A percentile compares a stretch with the other conserved stretches of the same genome.
These are phyloP conservation scores for Mionectes macconnelli DNA, from an alignment of 2,113 vertebrate genomes.

Conservation along the genomic window DNA sequence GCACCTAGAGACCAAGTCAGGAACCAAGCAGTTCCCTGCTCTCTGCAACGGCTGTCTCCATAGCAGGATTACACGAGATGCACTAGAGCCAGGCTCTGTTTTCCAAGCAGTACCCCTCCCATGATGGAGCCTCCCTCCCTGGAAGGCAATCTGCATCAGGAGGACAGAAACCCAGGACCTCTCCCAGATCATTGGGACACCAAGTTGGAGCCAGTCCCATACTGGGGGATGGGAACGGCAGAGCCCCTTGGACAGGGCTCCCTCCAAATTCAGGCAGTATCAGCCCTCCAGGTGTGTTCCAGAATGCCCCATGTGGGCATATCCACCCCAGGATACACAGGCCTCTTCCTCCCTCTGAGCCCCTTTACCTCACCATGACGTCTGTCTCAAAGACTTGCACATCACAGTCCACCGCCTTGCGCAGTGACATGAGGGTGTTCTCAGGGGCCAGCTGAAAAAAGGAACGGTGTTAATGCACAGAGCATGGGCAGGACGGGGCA, in stretches of 20 bases:
- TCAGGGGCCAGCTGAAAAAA: conserved; percentile 87
- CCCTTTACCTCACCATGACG: conserved; percentile 86
- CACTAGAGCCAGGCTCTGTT: not conserved
- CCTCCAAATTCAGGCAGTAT: not conserved
- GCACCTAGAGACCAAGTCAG: not conserved
- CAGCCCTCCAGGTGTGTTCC: not conserved
- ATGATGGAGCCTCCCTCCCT: not conserved
- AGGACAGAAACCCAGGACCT: not conserved
- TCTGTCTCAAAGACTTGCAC: conserved; percentile 89
- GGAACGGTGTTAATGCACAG: not conserved
- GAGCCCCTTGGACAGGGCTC: not conserved
- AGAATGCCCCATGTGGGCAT: not conserved
- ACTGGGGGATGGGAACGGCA: not conserved
- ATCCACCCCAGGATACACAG: not conserved
- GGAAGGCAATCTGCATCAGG: not conserved
- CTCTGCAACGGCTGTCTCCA: not conserved
- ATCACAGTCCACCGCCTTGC: conserved; percentile 76
- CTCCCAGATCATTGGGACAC: not conserved
- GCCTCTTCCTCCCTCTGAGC: not conserved
- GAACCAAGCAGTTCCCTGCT: not conserved
- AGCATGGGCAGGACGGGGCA: not conserved
- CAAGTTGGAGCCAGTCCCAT: not conserved
- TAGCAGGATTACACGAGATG: not conserved
- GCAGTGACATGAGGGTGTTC: conserved; percentile 94
- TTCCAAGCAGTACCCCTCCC: not conserved